Evolutionary conservation across 1,140 invertebrate genomes (phyloP), one percentile per base, ranked within the genome.

Genomic region (Sarcophaga bullata): DNA sequence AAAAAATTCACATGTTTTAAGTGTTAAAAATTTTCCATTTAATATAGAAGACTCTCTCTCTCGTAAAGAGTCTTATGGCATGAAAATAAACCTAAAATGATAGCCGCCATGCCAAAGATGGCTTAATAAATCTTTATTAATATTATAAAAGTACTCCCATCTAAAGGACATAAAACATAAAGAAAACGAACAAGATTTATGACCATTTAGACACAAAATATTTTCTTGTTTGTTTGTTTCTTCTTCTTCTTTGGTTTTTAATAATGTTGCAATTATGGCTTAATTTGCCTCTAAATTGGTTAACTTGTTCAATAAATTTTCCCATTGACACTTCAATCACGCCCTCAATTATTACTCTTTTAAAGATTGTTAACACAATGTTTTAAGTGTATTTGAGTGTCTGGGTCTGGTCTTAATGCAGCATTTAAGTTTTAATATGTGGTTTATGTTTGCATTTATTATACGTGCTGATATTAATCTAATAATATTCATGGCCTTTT

Each of bases 111-210:
- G 52, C 13, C 52, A 58, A n/a, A 13, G n/a, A 58, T 58, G 6
- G 54, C 54, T 58, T 58, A 58, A 58, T 58, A 58, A 58, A 58
- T 58, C 54, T 58, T 58, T 58, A 58, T 58, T 58, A 58, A 58
- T n/a, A 58, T 58, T 13, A n/a, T 58, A 58, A 58, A 58, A 58
- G 52, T 54, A 54, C 52, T 54, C 10, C 4, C 13, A n/a, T 37
- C 25, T 37, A 37, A 37, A 37, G 25, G 25, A 37, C 25, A 37
- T 37, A 58, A 58, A 58, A 58, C 54, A 58, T n/a, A 6, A 37
- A 37, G 25, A 37, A 37, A 37, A 37, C 25, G 25, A 37, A 37
- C 25, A 37, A n/a, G 15, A 58, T 58, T 58, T 58, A 58, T 58
- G 15, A 58, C 13, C 13, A 58, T 58, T 58, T 58, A 15, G 15